Percentiles rank a stretch among this genome's conserved stretches.
phyloP scores from a whole-genome alignment of 53 echinoderm and acorn worm genomes.

The Luidia sarsii region DNA sequence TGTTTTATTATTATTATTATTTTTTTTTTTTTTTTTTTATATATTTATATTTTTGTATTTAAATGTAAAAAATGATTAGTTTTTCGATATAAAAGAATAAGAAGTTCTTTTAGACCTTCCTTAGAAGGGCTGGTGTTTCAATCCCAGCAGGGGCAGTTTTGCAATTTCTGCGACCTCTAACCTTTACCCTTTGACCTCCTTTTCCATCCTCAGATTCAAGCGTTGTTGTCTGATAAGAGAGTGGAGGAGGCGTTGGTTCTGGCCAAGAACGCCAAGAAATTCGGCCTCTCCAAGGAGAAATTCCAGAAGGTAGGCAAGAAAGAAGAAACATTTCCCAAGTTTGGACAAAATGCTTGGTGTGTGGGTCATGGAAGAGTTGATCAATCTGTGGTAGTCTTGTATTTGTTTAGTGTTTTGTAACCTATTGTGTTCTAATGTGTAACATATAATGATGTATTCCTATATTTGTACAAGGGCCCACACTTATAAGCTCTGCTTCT shows the following conservation, averaged over 20 bases:
- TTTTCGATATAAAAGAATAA: not conserved
- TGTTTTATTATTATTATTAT: not conserved
- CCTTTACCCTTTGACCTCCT: too few relatives aligned
- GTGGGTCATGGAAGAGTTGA: not conserved
- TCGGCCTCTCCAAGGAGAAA: constrained; percentile 83
- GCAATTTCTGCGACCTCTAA: too few relatives aligned
- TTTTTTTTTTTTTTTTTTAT: not conserved
- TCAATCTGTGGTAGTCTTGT: too few relatives aligned
- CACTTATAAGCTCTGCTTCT: too few relatives aligned
- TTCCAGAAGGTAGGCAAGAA: constrained; percentile 73
- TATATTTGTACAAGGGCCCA: too few relatives aligned
- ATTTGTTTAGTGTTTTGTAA: too few relatives aligned
- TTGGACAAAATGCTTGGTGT: not conserved
- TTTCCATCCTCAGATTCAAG: constrained; percentile 69
- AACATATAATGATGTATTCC: too few relatives aligned
- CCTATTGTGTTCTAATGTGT: too few relatives aligned
- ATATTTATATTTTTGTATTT: constrained; percentile 5
- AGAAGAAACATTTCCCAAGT: not conserved
- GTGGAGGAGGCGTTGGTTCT: constrained; percentile 89
- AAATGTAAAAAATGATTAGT: not conserved
- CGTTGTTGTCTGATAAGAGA: constrained; percentile 79
- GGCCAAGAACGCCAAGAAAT: constrained; percentile 88
- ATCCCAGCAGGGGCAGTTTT: not conserved
- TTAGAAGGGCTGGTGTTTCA: not conserved
- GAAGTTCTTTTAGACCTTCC: not conserved